A percentile compares a stretch with the other conserved stretches of the same genome.
Evolutionary conservation across 2,888 invertebrate genomes (phyloP).

Genomic region (Eumerus sabulonum): DNA sequence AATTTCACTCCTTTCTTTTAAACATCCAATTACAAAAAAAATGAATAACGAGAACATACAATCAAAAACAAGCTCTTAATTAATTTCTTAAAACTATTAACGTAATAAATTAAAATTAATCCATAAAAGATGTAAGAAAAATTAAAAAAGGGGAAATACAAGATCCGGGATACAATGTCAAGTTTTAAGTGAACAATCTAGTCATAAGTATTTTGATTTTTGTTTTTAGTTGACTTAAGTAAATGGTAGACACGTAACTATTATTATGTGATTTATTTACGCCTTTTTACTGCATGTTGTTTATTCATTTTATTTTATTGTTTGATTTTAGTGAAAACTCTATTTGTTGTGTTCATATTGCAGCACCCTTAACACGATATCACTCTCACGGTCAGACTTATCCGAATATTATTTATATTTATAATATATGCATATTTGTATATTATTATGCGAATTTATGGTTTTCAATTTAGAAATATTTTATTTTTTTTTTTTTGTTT

Average conservation of each 20-base stretch:
- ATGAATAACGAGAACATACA: constrained; percentile 3
- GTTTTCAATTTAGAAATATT: constrained; percentile 30
- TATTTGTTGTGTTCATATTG: constrained; percentile 69
- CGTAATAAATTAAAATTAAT: constrained; percentile 30
- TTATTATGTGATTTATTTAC: constrained; percentile 32
- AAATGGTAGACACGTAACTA: constrained; percentile 60
- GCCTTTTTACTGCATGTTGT: too few relatives aligned
- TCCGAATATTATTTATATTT: constrained; percentile 73
- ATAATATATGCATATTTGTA: constrained; percentile 21
- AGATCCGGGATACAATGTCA: constrained; percentile 5
- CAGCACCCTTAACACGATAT: constrained; percentile 78
- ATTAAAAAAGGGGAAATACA: background rate
- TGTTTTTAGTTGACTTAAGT: constrained; percentile 57
- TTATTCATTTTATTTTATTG: constrained; percentile 13
- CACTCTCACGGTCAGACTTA: constrained; percentile 79
- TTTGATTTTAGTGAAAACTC: constrained; percentile 33
- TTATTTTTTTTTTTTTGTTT: constrained; percentile 23
- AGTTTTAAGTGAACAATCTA: constrained; percentile 16
- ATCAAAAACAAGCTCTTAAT: constrained; percentile 6
- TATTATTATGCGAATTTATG: constrained; percentile 20
- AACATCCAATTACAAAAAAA: constrained; percentile 31
- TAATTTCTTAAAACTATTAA: constrained; percentile 11
- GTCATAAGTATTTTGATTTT: constrained; percentile 14
- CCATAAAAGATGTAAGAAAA: constrained; percentile 20
- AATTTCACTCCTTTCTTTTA: background rate